phyloP scores from a whole-genome alignment of 2,113 vertebrate genomes.

The Riparia riparia region DNA sequence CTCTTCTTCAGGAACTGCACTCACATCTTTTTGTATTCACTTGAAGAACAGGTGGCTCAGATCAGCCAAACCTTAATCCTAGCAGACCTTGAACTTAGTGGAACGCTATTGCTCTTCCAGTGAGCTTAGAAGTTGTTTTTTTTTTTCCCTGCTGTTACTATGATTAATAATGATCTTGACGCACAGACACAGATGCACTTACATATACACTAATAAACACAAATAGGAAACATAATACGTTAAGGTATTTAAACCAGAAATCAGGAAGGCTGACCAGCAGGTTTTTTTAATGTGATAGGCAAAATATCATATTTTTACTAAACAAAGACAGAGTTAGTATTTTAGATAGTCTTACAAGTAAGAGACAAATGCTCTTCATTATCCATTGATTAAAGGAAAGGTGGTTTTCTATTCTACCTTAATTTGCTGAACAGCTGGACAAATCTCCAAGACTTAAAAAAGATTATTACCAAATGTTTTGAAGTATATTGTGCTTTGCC shows the following conservation, averaged over 20 bases:
- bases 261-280: not conserved
- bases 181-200: not conserved
- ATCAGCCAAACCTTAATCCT: constrained; percentile 62
- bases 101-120: constrained; percentile 1
- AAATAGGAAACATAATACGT: not conserved
- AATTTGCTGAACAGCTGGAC: constrained; percentile 60
- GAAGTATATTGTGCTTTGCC: not conserved
- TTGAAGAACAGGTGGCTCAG: constrained; percentile 61
- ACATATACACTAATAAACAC: constrained; percentile 4
- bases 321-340: constrained; percentile 18
- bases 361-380: constrained; percentile 74
- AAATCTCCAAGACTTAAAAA: constrained; percentile 40
- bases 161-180: constrained; percentile 38
- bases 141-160: not conserved
- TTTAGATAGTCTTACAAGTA: constrained; percentile 21
- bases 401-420: constrained; percentile 59
- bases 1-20: constrained; percentile 3
- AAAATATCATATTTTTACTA: constrained; percentile 6
- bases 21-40: constrained; percentile 35
- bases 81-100: constrained; percentile 55
- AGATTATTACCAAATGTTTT: constrained; percentile 77
- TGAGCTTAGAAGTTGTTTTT: not conserved
- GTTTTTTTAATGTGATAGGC: not conserved
- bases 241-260: not conserved
- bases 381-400: constrained; percentile 78